phyloP scores from a whole-genome alignment of 2,797 vertebrate species.

The Zalophus californianus region DNA sequence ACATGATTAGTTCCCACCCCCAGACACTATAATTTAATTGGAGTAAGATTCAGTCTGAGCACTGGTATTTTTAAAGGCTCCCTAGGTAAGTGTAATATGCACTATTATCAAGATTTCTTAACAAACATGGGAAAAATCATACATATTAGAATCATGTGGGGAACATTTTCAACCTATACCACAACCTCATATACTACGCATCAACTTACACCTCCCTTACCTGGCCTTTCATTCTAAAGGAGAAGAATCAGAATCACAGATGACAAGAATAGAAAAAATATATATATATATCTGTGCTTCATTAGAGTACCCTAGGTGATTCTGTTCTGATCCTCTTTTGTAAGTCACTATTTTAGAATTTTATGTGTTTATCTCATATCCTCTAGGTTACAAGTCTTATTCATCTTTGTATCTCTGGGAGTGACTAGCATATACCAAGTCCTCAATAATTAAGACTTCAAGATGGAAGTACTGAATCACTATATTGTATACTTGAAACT shows the following conservation, averaged over 20 bases:
- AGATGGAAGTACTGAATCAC: not conserved
- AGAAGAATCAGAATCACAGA: conserved; percentile 29
- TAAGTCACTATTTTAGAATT: not conserved
- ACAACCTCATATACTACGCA: not conserved
- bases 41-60: not conserved
- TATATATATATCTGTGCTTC: not conserved
- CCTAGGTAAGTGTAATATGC: not conserved
- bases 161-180: not conserved
- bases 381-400: conserved; percentile 32
- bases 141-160: not conserved
- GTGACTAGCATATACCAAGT: not conserved
- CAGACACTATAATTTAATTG: conserved; percentile 17
- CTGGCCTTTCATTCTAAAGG: not conserved
- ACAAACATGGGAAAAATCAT: not conserved
- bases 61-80: conserved; percentile 21
- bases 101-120: not conserved
- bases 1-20: not conserved
- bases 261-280: not conserved
- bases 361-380: not conserved
- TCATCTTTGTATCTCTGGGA: conserved; percentile 70
- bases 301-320: not conserved
- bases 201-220: not conserved
- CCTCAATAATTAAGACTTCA: conserved; percentile 47
- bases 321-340: not conserved
- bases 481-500: not conserved